Evolutionary conservation across 2,888 invertebrate species (phyloP), one percentile per base, ranked within the genome.

Genomic region (Agonum fuliginosum): DNA sequence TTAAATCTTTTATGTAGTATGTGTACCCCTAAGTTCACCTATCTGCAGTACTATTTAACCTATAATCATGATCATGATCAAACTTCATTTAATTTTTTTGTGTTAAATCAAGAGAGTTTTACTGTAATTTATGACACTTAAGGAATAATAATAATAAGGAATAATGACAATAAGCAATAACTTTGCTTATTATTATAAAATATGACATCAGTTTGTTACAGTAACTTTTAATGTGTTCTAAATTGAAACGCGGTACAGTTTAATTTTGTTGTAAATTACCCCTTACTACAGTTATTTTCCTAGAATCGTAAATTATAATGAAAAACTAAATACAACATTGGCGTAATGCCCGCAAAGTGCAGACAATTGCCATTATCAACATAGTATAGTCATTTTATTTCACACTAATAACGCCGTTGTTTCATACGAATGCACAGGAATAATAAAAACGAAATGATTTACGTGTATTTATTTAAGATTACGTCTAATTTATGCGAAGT

Each of bases 251-350:
- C 34, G 1, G 34, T 14, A 43, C 14, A 43, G 43, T 43, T 43
- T 43, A 14, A 43, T 43, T 43, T 43, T 43, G 14, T 43, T 43
- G 43, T 43, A 43, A 43, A 43, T 43, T 43, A 43, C 43, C 12
- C 43, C 1, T 1, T 14, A 43, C 14, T 43, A 43, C 14, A 22
- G 10, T 51, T 51, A 12, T 22, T 58, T 17, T 14, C 58, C 27
- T 27, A 30, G 12, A 27, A 30, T 1, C 30, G 58, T 58, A 58
- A 58, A 27, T 58, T 58, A 54, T 27, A 58, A 58, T 30, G 30
- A 58, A 58, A 58, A 58, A 58, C 58, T 58, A 27, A 58, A 27
- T 58, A 58, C 27, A 27, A 58, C 8, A 58, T 58, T 58, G 58
- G 58, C 58, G 24, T 27, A 58, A 58, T 58, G 58, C 58, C 58